Percentiles rank a stretch among this genome's conserved stretches.
phyloP scores from a whole-genome alignment of 30 jellyfish, hydroid and myxozoan genomes.

The Turritopsis rubra region DNA sequence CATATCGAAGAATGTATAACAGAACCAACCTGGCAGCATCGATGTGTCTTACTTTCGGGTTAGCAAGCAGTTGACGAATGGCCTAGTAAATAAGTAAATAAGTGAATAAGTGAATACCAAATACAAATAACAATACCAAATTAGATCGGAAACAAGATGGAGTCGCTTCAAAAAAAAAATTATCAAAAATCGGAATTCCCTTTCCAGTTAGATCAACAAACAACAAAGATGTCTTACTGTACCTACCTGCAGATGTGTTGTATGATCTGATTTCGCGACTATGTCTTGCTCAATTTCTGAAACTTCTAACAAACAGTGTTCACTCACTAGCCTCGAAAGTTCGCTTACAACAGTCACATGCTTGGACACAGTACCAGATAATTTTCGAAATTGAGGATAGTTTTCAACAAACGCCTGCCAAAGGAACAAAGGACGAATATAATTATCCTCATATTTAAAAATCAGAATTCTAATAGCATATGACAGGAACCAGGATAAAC shows the following conservation, averaged over 20 bases:
- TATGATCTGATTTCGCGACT: slow-evolving; percentile 78
- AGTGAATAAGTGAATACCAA: too few species aligned
- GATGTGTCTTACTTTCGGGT: slow-evolving; percentile 46
- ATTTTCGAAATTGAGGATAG: slow-evolving; percentile 87
- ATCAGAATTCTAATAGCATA: neutral
- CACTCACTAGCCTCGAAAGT: slow-evolving; percentile 76
- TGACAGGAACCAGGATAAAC: neutral
- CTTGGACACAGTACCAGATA: slow-evolving; percentile 95
- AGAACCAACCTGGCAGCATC: slow-evolving; percentile 83
- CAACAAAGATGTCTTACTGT: neutral
- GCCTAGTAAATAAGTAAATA: slow-evolving; percentile 4
- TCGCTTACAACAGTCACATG: slow-evolving; percentile 95
- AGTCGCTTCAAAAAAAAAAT: too few species aligned
- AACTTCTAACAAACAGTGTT: slow-evolving; percentile 65
- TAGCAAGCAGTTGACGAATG: slow-evolving; percentile 43
- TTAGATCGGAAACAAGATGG: too few species aligned
- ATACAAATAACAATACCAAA: too few species aligned
- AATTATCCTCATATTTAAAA: too few species aligned
- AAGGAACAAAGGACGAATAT: too few species aligned
- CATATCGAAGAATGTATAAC: slow-evolving; percentile 80
- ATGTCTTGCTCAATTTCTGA: slow-evolving; percentile 91
- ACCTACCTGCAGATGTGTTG: slow-evolving; percentile 75
- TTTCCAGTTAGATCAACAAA: neutral
- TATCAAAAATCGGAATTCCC: too few species aligned
- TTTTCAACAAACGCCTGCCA: slow-evolving; percentile 84